phyloP scores from a whole-genome alignment of 2,797 vertebrate genomes.

The Pantherophis alleghaniensis region DNA sequence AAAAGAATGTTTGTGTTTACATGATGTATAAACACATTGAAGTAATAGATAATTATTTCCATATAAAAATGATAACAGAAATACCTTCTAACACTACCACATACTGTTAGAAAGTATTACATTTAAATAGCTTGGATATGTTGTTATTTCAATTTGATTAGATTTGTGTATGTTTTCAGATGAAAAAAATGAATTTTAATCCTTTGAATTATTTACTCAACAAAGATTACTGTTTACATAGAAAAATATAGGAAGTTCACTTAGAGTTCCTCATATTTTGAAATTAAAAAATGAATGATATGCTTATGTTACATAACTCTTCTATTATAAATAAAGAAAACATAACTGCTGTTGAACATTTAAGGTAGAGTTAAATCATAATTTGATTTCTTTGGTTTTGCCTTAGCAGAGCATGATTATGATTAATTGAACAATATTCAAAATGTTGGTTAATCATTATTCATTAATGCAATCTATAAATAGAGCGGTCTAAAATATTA shows the following conservation, averaged over 20 bases:
- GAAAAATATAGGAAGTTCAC: background rate
- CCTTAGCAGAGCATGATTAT: background rate
- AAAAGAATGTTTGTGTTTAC: background rate
- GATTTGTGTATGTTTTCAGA: background rate
- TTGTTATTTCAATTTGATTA: background rate
- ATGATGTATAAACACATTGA: background rate
- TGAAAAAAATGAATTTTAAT: background rate
- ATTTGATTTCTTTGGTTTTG: background rate
- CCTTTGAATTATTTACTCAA: background rate
- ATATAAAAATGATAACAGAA: background rate
- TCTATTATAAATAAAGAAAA: background rate
- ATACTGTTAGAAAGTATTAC: background rate
- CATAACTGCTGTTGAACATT: background rate
- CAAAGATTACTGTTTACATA: background rate
- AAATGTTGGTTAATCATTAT: background rate
- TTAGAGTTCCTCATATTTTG: background rate
- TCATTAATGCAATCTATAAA: background rate
- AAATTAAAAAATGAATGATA: background rate
- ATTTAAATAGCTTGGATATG: background rate
- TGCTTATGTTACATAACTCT: background rate
- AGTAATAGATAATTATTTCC: background rate
- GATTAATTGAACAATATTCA: background rate
- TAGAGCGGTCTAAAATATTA: background rate
- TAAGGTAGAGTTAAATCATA: background rate
- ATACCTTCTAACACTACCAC: background rate